These are phyloP conservation scores for Balearica regulorum DNA, from an alignment of 2,797 vertebrate species.

Conservation along the genomic window DNA sequence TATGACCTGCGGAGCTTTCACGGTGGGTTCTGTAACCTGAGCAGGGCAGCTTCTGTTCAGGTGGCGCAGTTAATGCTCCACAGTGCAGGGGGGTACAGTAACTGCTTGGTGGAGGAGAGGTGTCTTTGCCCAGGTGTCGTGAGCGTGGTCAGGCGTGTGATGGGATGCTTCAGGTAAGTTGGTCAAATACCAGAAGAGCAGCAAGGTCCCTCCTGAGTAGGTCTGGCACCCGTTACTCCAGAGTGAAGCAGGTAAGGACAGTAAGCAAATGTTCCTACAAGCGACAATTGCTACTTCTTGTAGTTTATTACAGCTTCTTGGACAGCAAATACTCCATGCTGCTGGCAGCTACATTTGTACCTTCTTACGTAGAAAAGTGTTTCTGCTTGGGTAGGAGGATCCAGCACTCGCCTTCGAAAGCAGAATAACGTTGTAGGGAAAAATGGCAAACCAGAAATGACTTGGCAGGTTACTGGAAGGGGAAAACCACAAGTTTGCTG, in stretches of 20 bases:
- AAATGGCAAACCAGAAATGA: not conserved
- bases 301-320: not conserved
- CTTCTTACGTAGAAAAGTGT: not conserved
- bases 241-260: not conserved
- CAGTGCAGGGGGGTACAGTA: fast-evolving
- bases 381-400: not conserved
- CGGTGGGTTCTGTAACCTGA: too few relatives aligned
- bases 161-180: not conserved
- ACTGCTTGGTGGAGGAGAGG: not conserved
- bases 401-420: not conserved
- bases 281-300: fast-evolving
- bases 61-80: too few relatives aligned
- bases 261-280: fast-evolving
- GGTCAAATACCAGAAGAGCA: too few relatives aligned
- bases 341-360: fast-evolving
- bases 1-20: too few relatives aligned
- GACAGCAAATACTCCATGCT: fast-evolving
- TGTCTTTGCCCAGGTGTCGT: fast-evolving
- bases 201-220: not conserved
- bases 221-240: not conserved
- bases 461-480: too few relatives aligned
- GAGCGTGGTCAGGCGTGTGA: fast-evolving
- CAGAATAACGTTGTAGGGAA: not conserved
- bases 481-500: not conserved
- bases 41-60: not conserved